A percentile compares a stretch with the other conserved stretches of the same genome.
Evolutionary conservation across 1,140 invertebrate genomes (phyloP).

Genomic region (Bicyclus anynana): DNA sequence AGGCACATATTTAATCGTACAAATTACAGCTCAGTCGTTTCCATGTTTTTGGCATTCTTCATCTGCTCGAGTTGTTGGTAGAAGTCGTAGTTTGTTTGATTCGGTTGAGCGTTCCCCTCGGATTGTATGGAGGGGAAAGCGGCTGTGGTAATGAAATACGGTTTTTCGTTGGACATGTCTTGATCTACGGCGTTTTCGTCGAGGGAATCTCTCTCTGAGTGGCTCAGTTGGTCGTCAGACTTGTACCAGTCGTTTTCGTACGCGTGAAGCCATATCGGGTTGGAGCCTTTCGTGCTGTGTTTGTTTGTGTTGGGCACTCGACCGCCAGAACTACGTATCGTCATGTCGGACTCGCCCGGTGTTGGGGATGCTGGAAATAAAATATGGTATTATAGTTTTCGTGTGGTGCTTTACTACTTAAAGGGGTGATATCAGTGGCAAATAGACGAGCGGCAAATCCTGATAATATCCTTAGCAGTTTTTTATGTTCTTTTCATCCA

Average conservation of each 20-base stretch:
- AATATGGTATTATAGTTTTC: background rate
- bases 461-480: too few species aligned
- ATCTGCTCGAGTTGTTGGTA: constrained; percentile 81
- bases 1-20: background rate
- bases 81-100: constrained; percentile 81
- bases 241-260: constrained; percentile 98
- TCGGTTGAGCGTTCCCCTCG: constrained; percentile 69
- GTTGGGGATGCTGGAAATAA: constrained; percentile 55
- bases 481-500: too few species aligned
- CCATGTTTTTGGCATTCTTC: constrained; percentile 86
- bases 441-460: too few species aligned
- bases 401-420: too few species aligned
- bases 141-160: constrained; percentile 74
- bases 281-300: constrained; percentile 94
- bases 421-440: too few species aligned
- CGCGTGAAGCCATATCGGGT: constrained; percentile 96
- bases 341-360: constrained; percentile 84
- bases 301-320: constrained; percentile 96
- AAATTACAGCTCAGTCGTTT: constrained; percentile 86
- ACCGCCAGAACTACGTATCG: constrained; percentile 82
- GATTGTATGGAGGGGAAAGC: constrained; percentile 75
- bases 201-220: constrained; percentile 89
- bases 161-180: constrained; percentile 78
- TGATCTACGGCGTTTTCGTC: constrained; percentile 90
- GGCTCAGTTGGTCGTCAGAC: constrained; percentile 83